Conservation (phyloP, 1,140 invertebrate genomes). For the Hycleus phaleratus region DNA sequence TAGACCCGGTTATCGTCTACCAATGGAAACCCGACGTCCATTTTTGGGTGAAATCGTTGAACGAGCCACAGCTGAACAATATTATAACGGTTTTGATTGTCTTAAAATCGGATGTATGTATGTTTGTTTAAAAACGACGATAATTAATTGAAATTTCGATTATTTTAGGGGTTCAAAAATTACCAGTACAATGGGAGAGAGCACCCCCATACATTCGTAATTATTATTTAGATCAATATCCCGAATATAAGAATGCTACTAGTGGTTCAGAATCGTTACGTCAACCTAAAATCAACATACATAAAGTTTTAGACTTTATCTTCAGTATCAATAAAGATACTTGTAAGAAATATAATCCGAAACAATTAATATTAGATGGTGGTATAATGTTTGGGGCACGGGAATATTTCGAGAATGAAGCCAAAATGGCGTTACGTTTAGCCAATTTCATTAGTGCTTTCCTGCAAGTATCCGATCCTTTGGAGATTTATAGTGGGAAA, state of each 20-base stretch:
- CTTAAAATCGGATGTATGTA: conserved; percentile 83
- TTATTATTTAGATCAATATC: conserved; percentile 63
- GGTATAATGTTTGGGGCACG: conserved; percentile 80
- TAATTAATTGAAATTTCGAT: neutral
- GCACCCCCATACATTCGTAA: conserved; percentile 59
- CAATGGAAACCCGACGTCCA: conserved; percentile 76
- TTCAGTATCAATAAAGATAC: conserved; percentile 61
- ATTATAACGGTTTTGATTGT: conserved; percentile 89
- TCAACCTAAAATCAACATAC: conserved; percentile 61
- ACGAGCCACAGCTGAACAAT: conserved; percentile 83
- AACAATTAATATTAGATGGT: conserved; percentile 69
- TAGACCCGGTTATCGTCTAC: conserved; percentile 80
- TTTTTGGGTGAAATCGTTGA: conserved; percentile 92
- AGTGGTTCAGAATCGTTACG: conserved; percentile 55
- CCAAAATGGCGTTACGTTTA: conserved; percentile 86
- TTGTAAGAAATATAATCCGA: conserved; percentile 58
- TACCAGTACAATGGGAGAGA: conserved; percentile 69
- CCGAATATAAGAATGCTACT: conserved; percentile 63
- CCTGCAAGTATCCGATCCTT: conserved; percentile 85
- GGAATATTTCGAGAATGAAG: conserved; percentile 88
- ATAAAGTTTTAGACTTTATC: conserved; percentile 70
- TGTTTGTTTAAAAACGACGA: neutral
- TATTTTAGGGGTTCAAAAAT: conserved; percentile 66
- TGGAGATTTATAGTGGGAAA: conserved; percentile 89
- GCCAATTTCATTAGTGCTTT: conserved; percentile 94